A percentile compares a stretch with the other conserved stretches of the same genome.
These are phyloP conservation scores for Electrona antarctica DNA, from an alignment of 2,113 vertebrate genomes.

Conservation along the genomic window DNA sequence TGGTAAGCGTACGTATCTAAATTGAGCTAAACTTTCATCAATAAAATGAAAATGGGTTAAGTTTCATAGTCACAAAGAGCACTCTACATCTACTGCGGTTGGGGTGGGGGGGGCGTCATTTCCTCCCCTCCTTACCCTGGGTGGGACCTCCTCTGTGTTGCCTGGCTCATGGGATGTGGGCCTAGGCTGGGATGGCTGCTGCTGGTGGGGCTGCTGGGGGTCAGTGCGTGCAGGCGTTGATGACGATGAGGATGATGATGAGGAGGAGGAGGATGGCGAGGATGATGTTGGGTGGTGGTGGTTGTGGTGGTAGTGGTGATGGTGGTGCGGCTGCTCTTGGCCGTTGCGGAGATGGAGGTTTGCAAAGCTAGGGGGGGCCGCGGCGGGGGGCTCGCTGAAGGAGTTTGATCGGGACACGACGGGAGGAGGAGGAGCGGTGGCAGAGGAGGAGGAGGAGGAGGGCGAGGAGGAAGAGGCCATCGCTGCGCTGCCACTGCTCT, in stretches of 20 bases:
- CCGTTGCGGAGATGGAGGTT: slow-evolving; percentile 90
- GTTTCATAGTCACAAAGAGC: too few species aligned
- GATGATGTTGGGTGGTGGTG: slow-evolving; percentile 27
- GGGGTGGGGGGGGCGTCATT: neutral
- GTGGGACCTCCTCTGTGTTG: slow-evolving; percentile 90
- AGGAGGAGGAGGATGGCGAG: neutral
- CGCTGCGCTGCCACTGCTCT: slow-evolving; percentile 81
- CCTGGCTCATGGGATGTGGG: slow-evolving; percentile 81
- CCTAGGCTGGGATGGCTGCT: slow-evolving; percentile 78
- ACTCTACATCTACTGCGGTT: too few species aligned
- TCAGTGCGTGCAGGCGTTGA: slow-evolving; percentile 87
- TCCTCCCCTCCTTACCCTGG: slow-evolving; percentile 87
- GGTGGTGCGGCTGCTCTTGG: slow-evolving; percentile 84
- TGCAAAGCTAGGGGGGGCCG: slow-evolving; percentile 86
- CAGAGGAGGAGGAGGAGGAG: slow-evolving; percentile 30
- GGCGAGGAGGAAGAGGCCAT: neutral
- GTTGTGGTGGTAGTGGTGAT: slow-evolving; percentile 42
- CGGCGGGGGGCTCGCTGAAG: slow-evolving; percentile 87
- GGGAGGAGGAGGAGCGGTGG: slow-evolving; percentile 71
- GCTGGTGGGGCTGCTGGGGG: slow-evolving; percentile 79
- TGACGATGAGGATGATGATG: slow-evolving; percentile 42
- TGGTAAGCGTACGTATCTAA: too few species aligned
- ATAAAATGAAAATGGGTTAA: too few species aligned
- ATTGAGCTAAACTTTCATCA: too few species aligned
- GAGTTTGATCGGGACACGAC: slow-evolving; percentile 88